Conservation (phyloP, 2,797 vertebrate species). For the Esox masquinongy region DNA sequence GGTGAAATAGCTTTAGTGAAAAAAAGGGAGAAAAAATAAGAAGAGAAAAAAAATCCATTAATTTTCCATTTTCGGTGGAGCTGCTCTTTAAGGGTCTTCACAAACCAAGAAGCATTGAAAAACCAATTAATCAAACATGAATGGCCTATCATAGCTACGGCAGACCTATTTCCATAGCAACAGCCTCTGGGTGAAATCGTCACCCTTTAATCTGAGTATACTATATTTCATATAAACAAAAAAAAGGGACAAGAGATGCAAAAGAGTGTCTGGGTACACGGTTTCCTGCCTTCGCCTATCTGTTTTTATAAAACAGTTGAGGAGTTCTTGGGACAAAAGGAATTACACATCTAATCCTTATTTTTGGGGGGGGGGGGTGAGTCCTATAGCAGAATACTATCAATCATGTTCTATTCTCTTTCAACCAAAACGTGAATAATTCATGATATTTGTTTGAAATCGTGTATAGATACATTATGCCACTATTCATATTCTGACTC, state of each 20-base stretch:
- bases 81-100: constrained; percentile 79
- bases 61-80: constrained; percentile 77
- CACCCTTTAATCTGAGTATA: constrained; percentile 77
- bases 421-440: constrained; percentile 43
- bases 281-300: not conserved
- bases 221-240: constrained; percentile 78
- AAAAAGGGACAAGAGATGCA: constrained; percentile 18
- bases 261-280: not conserved
- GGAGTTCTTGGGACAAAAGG: not conserved
- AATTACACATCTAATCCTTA: constrained; percentile 1
- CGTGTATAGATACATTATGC: constrained; percentile 29
- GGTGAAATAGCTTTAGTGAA: constrained; percentile 61
- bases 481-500: constrained; percentile 47
- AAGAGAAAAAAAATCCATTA: constrained; percentile 66
- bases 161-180: constrained; percentile 82
- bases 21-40: not conserved
- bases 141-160: constrained; percentile 81
- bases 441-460: constrained; percentile 55
- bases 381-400: not conserved
- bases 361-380: not conserved
- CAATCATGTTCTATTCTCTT: constrained; percentile 8
- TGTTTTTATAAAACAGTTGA: not conserved
- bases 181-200: constrained; percentile 76
- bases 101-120: constrained; percentile 81
- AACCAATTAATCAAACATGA: constrained; percentile 87